phyloP scores from a whole-genome alignment of 2,113 vertebrate genomes.

The Marcusenius ussheri region DNA sequence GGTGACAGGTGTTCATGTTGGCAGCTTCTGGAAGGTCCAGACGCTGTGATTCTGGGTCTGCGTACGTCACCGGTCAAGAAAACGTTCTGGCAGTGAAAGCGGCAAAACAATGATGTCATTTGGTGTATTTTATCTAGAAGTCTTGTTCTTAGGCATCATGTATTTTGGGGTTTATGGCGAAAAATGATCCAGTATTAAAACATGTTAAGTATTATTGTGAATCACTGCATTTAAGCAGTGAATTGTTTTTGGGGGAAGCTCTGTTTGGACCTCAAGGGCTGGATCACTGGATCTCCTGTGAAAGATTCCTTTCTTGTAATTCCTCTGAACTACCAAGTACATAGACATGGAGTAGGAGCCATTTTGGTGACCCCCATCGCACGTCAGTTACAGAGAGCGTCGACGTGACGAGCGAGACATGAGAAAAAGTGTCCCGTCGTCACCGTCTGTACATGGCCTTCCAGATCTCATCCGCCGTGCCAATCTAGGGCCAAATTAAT shows the following conservation, averaged over 20 bases:
- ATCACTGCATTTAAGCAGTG: not conserved
- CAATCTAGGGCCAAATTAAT: constrained; percentile 12
- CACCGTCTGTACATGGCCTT: not conserved
- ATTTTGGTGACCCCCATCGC: too few relatives aligned
- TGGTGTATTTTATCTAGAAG: not conserved
- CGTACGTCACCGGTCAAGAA: not conserved
- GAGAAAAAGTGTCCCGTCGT: not conserved
- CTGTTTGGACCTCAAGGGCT: not conserved
- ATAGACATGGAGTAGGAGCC: not conserved
- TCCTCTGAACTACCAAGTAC: not conserved
- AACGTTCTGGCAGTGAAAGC: not conserved
- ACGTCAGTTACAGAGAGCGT: not conserved
- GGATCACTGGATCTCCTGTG: not conserved
- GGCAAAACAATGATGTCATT: not conserved
- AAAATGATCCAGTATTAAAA: not conserved
- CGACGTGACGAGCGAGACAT: not conserved
- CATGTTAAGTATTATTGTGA: not conserved
- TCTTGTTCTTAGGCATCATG: not conserved
- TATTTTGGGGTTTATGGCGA: not conserved
- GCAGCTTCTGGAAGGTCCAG: not conserved
- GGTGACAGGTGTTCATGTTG: not conserved
- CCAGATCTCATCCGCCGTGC: not conserved
- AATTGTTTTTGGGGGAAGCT: not conserved
- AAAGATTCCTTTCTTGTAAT: not conserved
- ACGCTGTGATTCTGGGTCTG: not conserved